Percentiles rank a stretch among this genome's conserved stretches.
These are phyloP conservation scores for Heliconius sara DNA, from an alignment of 2,888 invertebrate genomes.

Conservation along the genomic window DNA sequence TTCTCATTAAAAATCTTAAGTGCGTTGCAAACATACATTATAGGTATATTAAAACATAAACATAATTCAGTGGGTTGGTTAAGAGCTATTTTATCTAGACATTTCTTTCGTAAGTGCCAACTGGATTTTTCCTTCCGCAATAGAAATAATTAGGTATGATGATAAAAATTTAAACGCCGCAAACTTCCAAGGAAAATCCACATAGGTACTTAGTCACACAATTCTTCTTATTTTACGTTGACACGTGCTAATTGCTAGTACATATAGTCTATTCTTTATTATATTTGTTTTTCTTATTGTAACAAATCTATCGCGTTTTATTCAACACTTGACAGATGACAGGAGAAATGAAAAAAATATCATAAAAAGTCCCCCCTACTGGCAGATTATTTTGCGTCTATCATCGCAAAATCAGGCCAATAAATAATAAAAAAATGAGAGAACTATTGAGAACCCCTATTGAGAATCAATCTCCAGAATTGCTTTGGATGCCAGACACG, in stretches of 20 bases:
- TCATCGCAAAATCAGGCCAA: too few relatives aligned
- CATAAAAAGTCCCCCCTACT: background rate
- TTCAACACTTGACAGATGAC: background rate
- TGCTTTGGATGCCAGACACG: background rate
- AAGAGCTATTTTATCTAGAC: slow-evolving; percentile 9
- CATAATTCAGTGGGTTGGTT: background rate
- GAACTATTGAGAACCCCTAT: too few relatives aligned
- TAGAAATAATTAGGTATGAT: background rate
- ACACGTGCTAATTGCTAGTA: background rate
- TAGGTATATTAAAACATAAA: too few relatives aligned
- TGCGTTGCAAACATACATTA: too few relatives aligned
- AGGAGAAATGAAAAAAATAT: background rate
- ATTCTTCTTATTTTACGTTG: slow-evolving; percentile 7
- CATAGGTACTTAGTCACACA: background rate
- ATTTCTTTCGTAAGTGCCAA: background rate
- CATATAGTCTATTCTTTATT: background rate
- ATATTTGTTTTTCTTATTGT: too few relatives aligned
- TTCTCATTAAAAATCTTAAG: too few relatives aligned
- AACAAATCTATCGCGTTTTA: too few relatives aligned
- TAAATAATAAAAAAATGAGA: background rate
- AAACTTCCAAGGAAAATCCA: slow-evolving; percentile 13
- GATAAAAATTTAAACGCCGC: slow-evolving; percentile 8
- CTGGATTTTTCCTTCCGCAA: slow-evolving; percentile 11
- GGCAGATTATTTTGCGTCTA: too few relatives aligned
- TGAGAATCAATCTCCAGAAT: background rate